phyloP scores from a whole-genome alignment of 1,140 invertebrate species.

The Monochamus saltuarius region DNA sequence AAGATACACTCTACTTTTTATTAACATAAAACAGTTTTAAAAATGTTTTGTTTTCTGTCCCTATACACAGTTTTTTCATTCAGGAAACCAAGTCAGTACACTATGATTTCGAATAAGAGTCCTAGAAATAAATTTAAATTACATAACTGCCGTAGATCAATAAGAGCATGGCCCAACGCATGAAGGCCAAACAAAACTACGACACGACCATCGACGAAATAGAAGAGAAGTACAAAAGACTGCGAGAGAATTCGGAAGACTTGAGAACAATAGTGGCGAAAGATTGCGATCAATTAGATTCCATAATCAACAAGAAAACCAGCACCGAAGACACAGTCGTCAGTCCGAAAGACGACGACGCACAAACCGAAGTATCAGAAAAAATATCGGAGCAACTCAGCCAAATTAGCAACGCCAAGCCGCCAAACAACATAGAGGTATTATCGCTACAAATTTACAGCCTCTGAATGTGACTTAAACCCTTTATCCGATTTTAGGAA shows the following conservation, averaged over 20 bases:
- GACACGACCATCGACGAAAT: constrained; percentile 40
- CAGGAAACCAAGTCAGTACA: no score
- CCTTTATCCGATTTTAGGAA: no score
- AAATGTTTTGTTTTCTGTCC: background rate
- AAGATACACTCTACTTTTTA: background rate
- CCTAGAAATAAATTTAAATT: background rate
- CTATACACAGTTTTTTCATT: background rate
- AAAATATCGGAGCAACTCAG: constrained; percentile 27
- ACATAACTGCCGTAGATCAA: constrained; percentile 31
- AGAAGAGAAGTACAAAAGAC: constrained; percentile 33
- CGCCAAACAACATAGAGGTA: no score
- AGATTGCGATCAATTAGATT: constrained; percentile 30
- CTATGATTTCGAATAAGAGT: background rate
- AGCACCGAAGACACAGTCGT: constrained; percentile 37
- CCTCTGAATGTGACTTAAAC: no score
- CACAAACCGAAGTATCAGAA: constrained; percentile 37
- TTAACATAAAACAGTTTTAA: background rate
- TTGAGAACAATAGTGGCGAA: constrained; percentile 25
- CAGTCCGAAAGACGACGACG: constrained; percentile 35
- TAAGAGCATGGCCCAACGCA: constrained; percentile 40
- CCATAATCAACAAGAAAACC: constrained; percentile 42
- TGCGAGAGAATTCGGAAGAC: constrained; percentile 33
- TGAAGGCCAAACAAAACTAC: constrained; percentile 36
- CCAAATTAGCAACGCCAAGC: no score
- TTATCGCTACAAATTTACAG: no score